phyloP scores from a whole-genome alignment of 2,797 vertebrate genomes.

The Lagodon rhomboides region DNA sequence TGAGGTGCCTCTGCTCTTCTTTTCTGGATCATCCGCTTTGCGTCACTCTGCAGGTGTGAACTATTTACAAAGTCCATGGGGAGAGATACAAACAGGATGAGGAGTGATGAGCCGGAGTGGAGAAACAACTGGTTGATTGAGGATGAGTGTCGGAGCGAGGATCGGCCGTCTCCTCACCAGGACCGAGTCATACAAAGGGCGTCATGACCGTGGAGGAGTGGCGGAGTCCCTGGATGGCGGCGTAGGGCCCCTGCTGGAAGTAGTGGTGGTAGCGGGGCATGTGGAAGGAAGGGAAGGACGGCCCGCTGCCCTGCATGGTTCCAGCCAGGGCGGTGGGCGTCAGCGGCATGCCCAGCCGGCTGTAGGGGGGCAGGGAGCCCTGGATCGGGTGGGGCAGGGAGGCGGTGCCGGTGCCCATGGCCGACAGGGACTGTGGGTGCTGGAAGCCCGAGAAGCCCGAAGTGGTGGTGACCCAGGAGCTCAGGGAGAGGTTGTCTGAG shows the following conservation, averaged over 20 bases:
- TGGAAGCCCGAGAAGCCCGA: slow-evolving; percentile 96
- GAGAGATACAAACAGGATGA: slow-evolving; percentile 49
- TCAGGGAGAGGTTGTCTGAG: slow-evolving; percentile 96
- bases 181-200: slow-evolving; percentile 93
- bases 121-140: slow-evolving; percentile 19
- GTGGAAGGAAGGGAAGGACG: slow-evolving; percentile 97
- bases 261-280: slow-evolving; percentile 99
- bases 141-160: slow-evolving; percentile 29
- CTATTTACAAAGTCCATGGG: slow-evolving; percentile 81
- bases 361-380: slow-evolving; percentile 94
- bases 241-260: slow-evolving; percentile 99
- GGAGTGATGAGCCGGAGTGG: slow-evolving; percentile 44
- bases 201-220: slow-evolving; percentile 99
- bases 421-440: slow-evolving; percentile 93
- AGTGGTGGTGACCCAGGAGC: slow-evolving; percentile 96
- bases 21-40: slow-evolving; percentile 46
- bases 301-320: slow-evolving; percentile 94
- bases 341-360: slow-evolving; percentile 95
- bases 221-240: slow-evolving; percentile 98
- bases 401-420: slow-evolving; percentile 88
- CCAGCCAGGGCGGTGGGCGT: slow-evolving; percentile 92
- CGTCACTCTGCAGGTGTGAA: slow-evolving; percentile 49
- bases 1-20: slow-evolving; percentile 12
- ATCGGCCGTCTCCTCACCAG: slow-evolving; percentile 27
- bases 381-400: slow-evolving; percentile 96